Percentiles rank a stretch among this genome's conserved stretches.
Conservation (phyloP, 2,797 vertebrate species). For the Propithecus deckenii region DNA sequence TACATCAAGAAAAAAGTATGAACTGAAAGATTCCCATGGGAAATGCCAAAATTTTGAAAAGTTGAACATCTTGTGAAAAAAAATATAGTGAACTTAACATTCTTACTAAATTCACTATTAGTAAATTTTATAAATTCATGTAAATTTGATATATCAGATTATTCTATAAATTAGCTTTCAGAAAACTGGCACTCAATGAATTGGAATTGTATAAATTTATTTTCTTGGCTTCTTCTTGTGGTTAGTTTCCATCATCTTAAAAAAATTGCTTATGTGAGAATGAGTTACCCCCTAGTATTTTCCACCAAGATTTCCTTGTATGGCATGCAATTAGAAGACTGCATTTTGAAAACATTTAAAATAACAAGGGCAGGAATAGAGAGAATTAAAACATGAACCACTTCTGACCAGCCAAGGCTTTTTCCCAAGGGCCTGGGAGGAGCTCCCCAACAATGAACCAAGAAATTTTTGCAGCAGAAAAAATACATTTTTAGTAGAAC, state of each 20-base stretch:
- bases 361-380: background rate
- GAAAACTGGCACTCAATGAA: background rate
- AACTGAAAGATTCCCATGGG: background rate
- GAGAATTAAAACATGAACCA: conserved; percentile 8
- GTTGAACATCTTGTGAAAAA: background rate
- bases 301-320: background rate
- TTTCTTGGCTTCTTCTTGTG: conserved; percentile 1
- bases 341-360: conserved; percentile 45
- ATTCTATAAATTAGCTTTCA: background rate
- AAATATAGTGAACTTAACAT: background rate
- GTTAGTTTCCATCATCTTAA: conserved; percentile 23
- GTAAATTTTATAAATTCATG: background rate
- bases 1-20: background rate
- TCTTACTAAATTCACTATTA: background rate
- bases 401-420: background rate
- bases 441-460: background rate
- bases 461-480: conserved; percentile 42
- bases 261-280: background rate
- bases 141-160: background rate
- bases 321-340: background rate
- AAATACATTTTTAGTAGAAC: background rate
- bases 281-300: background rate
- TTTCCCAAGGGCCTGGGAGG: background rate
- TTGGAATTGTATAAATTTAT: conserved; percentile 19
- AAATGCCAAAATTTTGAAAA: background rate